Base-by-base conservation (phyloP, 2,888 invertebrate genomes). In the Trachelus iudaicus region DNA sequence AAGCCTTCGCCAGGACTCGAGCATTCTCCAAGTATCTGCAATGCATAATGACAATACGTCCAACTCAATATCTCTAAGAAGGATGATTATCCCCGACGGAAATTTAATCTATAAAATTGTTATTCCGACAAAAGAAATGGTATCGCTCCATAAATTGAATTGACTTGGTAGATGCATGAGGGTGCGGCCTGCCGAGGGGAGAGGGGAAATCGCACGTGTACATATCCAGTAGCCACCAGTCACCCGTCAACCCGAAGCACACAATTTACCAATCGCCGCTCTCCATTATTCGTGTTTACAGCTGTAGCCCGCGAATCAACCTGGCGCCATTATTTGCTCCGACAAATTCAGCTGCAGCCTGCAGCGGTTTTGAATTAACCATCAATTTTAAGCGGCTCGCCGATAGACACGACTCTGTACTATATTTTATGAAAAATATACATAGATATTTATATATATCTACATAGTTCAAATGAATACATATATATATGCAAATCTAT, bases 261-360 rank as follows among this genome's bases (percentile, higher is more conserved):
- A 87, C 87, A 87, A 88, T 88, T 88, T 88, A 85, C 88, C 88
- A 88, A 88, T 88, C 87, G 87, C 87, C 86, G 87, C 85, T 87
- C 87, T 87, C 88, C 86, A 88, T 88, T 88, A 88, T 88, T 88
- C 87, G 85, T 88, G 88, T 88, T 88, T 88, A 88, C 88, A 88
- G 86, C 86, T 85, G 85, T 84, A 84, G 81, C 82, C 88, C 87
- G 86, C 85, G 88, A 87, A 88, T 88, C 88, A 88, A 88, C 87
- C 86, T 81, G 83, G 76, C 78, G 74, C 84, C 83, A 85, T 85
- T 88, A 87, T 88, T 88, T 88, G 88, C 86, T 83, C 81, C 83
- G 87, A 83, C 86, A 87, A 88, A 88, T 88, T 86, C 88, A 83
- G 85, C 85, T 77, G 83, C 83, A 85, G 84, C 83, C 86, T 83